Evolutionary conservation across 2,113 vertebrate species (phyloP).

Genomic region (Turnix velox): DNA sequence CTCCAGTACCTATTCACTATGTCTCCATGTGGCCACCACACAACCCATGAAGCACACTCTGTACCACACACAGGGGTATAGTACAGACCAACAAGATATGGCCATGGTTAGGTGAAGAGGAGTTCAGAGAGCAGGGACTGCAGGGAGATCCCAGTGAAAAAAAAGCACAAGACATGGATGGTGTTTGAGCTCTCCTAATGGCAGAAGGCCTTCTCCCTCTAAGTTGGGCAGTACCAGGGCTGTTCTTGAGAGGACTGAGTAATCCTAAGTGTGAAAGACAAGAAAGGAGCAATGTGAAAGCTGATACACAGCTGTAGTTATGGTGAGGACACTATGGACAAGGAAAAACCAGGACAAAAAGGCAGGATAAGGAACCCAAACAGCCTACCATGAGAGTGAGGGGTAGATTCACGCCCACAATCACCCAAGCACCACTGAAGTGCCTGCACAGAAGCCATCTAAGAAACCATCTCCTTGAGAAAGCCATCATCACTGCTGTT

Average conservation of each 20-base stretch:
- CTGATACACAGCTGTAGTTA: not conserved
- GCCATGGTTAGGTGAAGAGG: not conserved
- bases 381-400: not conserved
- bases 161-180: not conserved
- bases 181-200: not conserved
- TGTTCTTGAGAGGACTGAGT: not conserved
- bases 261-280: not conserved
- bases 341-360: not conserved
- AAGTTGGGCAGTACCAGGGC: not conserved
- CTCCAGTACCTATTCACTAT: not conserved
- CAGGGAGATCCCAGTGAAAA: not conserved
- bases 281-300: not conserved
- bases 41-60: rapidly evolving
- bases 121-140: not conserved
- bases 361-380: not conserved
- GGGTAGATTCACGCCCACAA: not conserved
- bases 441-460: not conserved
- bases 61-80: not conserved
- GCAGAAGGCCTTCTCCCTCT: not conserved
- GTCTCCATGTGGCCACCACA: not conserved
- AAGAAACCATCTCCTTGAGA: not conserved
- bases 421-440: not conserved
- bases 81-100: not conserved
- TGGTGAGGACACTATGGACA: not conserved
- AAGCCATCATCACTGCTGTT: not conserved